phyloP scores from a whole-genome alignment of 2,113 vertebrate genomes.

The Channa maculata region DNA sequence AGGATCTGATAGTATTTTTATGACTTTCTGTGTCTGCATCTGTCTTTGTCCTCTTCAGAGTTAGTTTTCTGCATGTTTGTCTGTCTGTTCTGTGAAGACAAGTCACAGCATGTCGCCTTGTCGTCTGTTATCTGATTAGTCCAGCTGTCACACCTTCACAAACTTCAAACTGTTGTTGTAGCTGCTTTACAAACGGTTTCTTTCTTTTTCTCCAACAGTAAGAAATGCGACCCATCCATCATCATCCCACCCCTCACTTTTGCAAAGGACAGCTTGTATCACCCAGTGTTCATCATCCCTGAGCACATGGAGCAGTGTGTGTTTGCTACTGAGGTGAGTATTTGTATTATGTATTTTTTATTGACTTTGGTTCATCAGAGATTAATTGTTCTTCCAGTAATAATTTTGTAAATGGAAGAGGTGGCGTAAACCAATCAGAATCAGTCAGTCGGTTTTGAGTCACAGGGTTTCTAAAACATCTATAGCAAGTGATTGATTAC shows the following conservation, averaged over 20 bases:
- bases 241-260: conserved; percentile 67
- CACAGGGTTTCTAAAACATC: too few relatives aligned
- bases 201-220: conserved; percentile 63
- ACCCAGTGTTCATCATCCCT: conserved; percentile 82
- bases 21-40: background rate
- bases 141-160: background rate
- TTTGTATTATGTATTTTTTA: background rate
- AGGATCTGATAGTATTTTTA: conserved; percentile 46
- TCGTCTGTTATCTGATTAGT: conserved; percentile 14
- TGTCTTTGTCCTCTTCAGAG: background rate
- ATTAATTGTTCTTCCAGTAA: too few relatives aligned
- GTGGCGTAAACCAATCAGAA: too few relatives aligned
- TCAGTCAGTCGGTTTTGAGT: too few relatives aligned
- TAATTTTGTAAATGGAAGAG: too few relatives aligned
- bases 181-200: background rate
- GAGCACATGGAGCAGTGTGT: conserved; percentile 83
- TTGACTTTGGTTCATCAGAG: background rate
- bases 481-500: too few relatives aligned
- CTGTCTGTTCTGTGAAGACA: background rate
- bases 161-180: background rate
- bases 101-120: conserved; percentile 11
- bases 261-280: conserved; percentile 80
- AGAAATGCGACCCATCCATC: conserved; percentile 74
- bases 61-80: too few relatives aligned
- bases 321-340: conserved; percentile 87